These are phyloP conservation scores for Neotragus pygmaeus DNA, from an alignment of 2,113 vertebrate genomes.

Conservation along the genomic window DNA sequence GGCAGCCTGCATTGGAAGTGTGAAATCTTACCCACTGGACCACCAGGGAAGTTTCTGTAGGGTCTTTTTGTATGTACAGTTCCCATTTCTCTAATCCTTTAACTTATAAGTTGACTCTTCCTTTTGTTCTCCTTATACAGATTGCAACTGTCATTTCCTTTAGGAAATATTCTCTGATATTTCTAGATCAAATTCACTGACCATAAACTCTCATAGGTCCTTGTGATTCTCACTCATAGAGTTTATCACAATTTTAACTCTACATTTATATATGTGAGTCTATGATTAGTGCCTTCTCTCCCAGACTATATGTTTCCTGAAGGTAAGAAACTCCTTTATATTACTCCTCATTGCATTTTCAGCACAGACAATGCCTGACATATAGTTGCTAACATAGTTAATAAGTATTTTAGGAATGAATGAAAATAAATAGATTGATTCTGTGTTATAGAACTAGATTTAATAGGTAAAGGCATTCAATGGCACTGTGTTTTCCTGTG, in stretches of 20 bases:
- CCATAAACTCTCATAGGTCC: not conserved
- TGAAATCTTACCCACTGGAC: not conserved
- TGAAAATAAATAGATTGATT: conserved; percentile 19
- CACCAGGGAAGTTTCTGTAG: not conserved
- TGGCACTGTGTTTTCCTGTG: not conserved
- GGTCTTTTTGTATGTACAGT: not conserved
- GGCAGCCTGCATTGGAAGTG: not conserved
- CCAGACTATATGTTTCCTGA: not conserved
- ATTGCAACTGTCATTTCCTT: not conserved
- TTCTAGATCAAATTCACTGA: not conserved
- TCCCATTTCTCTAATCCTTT: not conserved
- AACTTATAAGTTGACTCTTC: not conserved
- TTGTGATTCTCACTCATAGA: not conserved
- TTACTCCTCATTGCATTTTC: not conserved
- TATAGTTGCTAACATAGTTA: not conserved
- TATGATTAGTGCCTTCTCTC: not conserved
- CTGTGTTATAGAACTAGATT: not conserved
- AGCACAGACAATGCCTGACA: not conserved
- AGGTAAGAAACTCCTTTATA: not conserved
- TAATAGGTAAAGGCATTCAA: not conserved
- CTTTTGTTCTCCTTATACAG: not conserved
- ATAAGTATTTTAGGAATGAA: conserved; percentile 8
- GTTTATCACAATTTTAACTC: not conserved
- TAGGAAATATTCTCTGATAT: not conserved
- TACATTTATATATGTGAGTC: not conserved